These are phyloP conservation scores for Empis livida DNA, from an alignment of 2,888 invertebrate genomes.

Conservation along the genomic window DNA sequence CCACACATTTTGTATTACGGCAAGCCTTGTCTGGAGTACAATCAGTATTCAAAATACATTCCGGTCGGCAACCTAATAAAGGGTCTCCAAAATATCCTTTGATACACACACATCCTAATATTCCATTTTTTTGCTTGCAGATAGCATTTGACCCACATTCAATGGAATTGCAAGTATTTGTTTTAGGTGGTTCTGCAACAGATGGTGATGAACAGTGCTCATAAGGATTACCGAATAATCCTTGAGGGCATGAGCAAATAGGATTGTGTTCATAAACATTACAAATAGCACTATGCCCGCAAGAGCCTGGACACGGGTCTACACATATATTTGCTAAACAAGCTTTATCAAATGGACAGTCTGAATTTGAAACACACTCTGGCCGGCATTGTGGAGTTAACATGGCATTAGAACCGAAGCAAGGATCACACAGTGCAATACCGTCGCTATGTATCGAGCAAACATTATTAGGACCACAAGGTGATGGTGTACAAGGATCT, in stretches of 20 bases:
- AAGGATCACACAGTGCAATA: conserved; percentile 68
- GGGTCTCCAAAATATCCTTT: conserved; percentile 70
- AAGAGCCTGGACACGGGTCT: conserved; percentile 69
- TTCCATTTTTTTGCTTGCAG: conserved; percentile 52
- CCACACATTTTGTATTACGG: conserved; percentile 61
- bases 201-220: conserved; percentile 53
- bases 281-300: conserved; percentile 61
- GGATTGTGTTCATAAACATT: conserved; percentile 58
- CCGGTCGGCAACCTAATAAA: conserved; percentile 59
- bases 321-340: conserved; percentile 61
- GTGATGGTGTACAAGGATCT: conserved; percentile 63
- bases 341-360: conserved; percentile 65
- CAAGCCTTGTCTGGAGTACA: conserved; percentile 59
- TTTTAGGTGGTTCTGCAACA: conserved; percentile 24
- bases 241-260: conserved; percentile 54
- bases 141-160: conserved; percentile 63
- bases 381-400: conserved; percentile 66
- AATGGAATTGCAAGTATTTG: conserved; percentile 48
- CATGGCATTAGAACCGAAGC: conserved; percentile 50
- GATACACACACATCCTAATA: conserved; percentile 56
- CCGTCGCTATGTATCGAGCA: conserved; percentile 61
- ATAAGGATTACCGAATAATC: conserved; percentile 62
- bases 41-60: conserved; percentile 72
- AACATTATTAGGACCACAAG: conserved; percentile 53
- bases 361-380: conserved; percentile 68